Evolutionary conservation across 1,140 invertebrate species (phyloP), one percentile per base, ranked within the genome.

Genomic region (Panagrolaimus sp.): DNA sequence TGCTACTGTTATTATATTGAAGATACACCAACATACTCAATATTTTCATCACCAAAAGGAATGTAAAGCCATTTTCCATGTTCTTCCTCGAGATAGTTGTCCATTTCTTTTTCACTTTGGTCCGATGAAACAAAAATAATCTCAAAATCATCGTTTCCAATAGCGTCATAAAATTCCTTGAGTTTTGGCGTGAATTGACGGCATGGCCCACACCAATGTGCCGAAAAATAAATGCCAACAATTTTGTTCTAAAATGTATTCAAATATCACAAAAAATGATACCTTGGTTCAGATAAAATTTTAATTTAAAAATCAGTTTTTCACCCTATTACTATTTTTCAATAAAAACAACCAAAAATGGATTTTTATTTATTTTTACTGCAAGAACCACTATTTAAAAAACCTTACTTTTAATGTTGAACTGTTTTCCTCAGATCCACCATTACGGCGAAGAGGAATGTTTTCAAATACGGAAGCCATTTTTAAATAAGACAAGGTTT

Each of bases 141-240:
- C n/a, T 58, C 52, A 8, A 58, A 21, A 0, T 21, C n/a, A 48
- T 48, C 10, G 9, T 5, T 58, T 58, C 21, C 47, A n/a, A 58
- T n/a, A 26, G 10, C 52, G 3, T 58, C 17, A 26, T 58, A 58
- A 14, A 58, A 58, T n/a, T 17, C 28, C 17, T 58, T 58, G 10
- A 58, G 77, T 26, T 81, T 75, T 7, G 86, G 86, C 14, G 86
- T 87, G 71, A 87, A 87, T 46, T 73, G 75, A 69, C 78, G 74
- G 71, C 86, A 87, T 0, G 86, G 86, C 0, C 85, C 84, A 72
- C 86, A 87, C 86, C 86, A 87, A 55, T 86, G 84, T 14, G 86
- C 86, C 12, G 85, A 85, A 73, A 87, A 87, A 75, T 87, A 87
- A 45, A 85, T 78, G 17, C 63, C 74, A 62, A 83, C 67, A 12